Conservation (phyloP, 2,888 invertebrate genomes). For the Theretra japonica region DNA sequence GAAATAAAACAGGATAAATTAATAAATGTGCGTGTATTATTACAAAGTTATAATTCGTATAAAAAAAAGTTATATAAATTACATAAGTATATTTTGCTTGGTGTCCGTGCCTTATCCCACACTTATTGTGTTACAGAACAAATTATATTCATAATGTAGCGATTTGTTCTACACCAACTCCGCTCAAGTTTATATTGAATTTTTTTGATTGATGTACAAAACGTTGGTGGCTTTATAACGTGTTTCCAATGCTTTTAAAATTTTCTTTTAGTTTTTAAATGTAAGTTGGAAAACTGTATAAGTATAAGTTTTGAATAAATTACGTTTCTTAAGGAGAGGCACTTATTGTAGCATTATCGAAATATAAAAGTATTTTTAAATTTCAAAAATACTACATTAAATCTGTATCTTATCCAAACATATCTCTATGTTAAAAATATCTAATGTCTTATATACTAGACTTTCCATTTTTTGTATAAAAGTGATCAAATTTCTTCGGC, state of each 20-base stretch:
- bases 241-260: background rate
- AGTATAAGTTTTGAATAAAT: no score
- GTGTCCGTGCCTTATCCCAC: background rate
- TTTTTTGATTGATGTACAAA: conserved; percentile 11
- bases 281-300: background rate
- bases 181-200: conserved; percentile 9
- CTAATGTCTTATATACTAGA: no score
- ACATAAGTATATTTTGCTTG: background rate
- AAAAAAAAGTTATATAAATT: no score
- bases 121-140: background rate
- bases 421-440: no score
- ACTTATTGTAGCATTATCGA: no score
- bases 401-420: no score
- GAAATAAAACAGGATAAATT: no score
- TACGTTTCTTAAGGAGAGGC: no score
- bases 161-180: background rate
- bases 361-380: no score
- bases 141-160: background rate
- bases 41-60: background rate
- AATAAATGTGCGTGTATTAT: background rate
- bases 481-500: no score
- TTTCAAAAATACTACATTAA: no score
- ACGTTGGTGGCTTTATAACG: background rate
- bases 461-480: no score
- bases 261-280: background rate